A percentile compares a stretch with the other conserved stretches of the same genome.
These are phyloP conservation scores for Podarcis cretensis DNA, from an alignment of 2,113 vertebrate genomes.

Conservation along the genomic window DNA sequence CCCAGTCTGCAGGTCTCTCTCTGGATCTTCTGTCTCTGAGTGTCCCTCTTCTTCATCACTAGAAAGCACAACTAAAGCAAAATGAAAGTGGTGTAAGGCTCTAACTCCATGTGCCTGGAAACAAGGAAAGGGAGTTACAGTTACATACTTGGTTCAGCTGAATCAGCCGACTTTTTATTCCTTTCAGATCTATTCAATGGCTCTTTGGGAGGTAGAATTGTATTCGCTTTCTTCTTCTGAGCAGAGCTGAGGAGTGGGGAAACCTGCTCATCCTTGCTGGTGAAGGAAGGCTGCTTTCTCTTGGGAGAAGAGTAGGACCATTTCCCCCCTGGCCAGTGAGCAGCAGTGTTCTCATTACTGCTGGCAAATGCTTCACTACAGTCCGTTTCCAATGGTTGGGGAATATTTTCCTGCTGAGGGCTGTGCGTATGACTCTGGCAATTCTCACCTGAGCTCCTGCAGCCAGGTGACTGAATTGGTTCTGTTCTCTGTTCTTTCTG, in stretches of 20 bases:
- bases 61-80: slow-evolving; percentile 79
- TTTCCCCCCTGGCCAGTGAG: slow-evolving; percentile 2
- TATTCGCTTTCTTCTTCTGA: slow-evolving; percentile 28
- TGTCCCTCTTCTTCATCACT: slow-evolving; percentile 82
- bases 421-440: neutral
- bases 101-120: neutral
- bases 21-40: slow-evolving; percentile 51
- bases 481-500: slow-evolving; percentile 64
- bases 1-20: slow-evolving; percentile 46
- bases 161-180: slow-evolving; percentile 63
- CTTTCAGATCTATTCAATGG: slow-evolving; percentile 59
- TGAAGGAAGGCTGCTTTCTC: slow-evolving; percentile 22
- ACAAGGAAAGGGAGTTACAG: neutral
- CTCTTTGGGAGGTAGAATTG: slow-evolving; percentile 42
- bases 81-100: neutral
- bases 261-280: slow-evolving; percentile 15
- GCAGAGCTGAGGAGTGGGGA: slow-evolving; percentile 16
- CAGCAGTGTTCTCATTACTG: slow-evolving; percentile 30
- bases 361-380: neutral
- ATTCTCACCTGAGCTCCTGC: slow-evolving; percentile 38
- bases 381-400: slow-evolving; percentile 31
- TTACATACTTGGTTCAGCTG: slow-evolving; percentile 80
- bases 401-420: slow-evolving; percentile 42
- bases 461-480: slow-evolving; percentile 2
- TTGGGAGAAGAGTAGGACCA: slow-evolving; percentile 30